Percentiles rank a stretch among this genome's conserved stretches.
Conservation (phyloP, 2,797 vertebrate species). For the Hylomyscus alleni region DNA sequence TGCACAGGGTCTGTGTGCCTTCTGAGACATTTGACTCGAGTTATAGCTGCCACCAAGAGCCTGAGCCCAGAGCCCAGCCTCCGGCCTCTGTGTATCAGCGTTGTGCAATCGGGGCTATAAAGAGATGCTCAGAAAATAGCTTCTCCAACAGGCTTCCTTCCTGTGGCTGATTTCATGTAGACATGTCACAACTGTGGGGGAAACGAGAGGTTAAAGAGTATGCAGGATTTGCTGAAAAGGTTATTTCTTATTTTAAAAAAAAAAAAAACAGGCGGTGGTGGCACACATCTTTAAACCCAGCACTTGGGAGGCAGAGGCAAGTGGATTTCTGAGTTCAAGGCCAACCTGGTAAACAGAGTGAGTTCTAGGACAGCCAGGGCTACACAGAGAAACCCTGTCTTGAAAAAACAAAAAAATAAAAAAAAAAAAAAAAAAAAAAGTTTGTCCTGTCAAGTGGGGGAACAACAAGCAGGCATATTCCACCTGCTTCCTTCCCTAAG, state of each 20-base stretch:
- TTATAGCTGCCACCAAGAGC: not conserved
- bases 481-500: not conserved
- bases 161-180: constrained; percentile 81
- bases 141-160: constrained; percentile 89
- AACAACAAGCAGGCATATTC: constrained; percentile 80
- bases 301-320: too few relatives aligned
- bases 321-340: too few relatives aligned
- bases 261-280: too few relatives aligned
- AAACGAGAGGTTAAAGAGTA: constrained; percentile 64
- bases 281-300: too few relatives aligned
- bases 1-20: not conserved
- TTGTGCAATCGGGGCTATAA: constrained; percentile 87
- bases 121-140: constrained; percentile 88
- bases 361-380: too few relatives aligned
- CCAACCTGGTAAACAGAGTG: too few relatives aligned
- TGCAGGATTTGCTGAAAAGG: constrained; percentile 85
- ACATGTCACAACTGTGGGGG: constrained; percentile 70
- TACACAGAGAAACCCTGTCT: too few relatives aligned
- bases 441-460: constrained; percentile 80
- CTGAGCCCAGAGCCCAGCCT: not conserved
- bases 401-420: not conserved
- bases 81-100: constrained; percentile 36
- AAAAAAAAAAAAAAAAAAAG: constrained; percentile 70
- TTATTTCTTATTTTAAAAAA: constrained; percentile 81
- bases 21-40: not conserved